Evolutionary conservation across 2,113 vertebrate genomes (phyloP).

Genomic region (Oncorhynchus kisutch): DNA sequence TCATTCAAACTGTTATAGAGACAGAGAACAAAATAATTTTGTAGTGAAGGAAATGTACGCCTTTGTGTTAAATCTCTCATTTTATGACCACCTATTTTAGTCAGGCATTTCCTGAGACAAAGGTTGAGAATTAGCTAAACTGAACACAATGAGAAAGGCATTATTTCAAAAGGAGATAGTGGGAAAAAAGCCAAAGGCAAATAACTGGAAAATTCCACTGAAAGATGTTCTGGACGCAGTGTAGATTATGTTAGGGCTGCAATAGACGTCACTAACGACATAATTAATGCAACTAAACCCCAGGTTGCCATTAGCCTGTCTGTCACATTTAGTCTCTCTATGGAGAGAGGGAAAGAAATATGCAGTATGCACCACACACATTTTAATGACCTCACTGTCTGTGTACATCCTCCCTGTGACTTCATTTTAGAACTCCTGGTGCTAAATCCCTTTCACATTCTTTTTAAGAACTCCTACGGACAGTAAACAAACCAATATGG

Average conservation of each 20-base stretch:
- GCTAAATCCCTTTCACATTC: slow-evolving; percentile 38
- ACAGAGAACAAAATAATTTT: slow-evolving; percentile 7
- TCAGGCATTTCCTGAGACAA: slow-evolving; percentile 40
- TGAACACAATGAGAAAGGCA: slow-evolving; percentile 15
- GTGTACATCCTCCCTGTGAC: slow-evolving; percentile 28
- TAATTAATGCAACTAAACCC: neutral
- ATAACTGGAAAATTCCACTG: slow-evolving; percentile 3
- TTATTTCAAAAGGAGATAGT: slow-evolving; percentile 8
- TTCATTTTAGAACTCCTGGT: slow-evolving; percentile 32
- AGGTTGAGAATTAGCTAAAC: slow-evolving; percentile 4
- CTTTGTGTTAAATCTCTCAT: slow-evolving; percentile 6
- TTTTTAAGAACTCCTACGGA: slow-evolving; percentile 40
- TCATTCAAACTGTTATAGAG: neutral
- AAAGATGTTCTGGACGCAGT: slow-evolving; percentile 1
- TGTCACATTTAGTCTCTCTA: slow-evolving; percentile 30
- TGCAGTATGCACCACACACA: slow-evolving; percentile 28
- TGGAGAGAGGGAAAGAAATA: slow-evolving; percentile 10
- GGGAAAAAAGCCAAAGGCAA: slow-evolving; percentile 21
- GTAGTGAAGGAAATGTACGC: slow-evolving; percentile 31
- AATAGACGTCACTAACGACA: neutral
- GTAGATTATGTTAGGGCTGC: neutral
- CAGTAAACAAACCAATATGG: slow-evolving; percentile 54
- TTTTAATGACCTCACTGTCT: slow-evolving; percentile 35
- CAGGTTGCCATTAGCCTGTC: slow-evolving; percentile 8
- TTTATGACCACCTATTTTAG: slow-evolving; percentile 29